A percentile compares a stretch with the other conserved stretches of the same genome.
phyloP scores from a whole-genome alignment of 2,888 invertebrate genomes.

The Ischnura elegans region DNA sequence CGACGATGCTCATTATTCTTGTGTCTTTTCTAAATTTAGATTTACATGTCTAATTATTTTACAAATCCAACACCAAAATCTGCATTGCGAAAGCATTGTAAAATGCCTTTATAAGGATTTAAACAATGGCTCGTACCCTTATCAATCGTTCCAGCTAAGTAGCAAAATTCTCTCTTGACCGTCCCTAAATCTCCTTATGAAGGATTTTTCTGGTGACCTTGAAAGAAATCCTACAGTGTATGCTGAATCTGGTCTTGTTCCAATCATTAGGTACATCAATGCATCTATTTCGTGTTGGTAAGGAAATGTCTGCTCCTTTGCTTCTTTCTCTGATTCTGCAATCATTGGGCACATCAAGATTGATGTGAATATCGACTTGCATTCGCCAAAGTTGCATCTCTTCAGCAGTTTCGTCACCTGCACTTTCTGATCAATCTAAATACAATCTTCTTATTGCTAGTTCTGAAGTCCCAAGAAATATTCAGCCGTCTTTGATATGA shows the following conservation, averaged over 20 bases:
- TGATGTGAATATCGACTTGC: neutral
- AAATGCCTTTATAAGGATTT: conserved; percentile 68
- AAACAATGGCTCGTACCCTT: conserved; percentile 71
- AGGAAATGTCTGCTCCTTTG: conserved; percentile 68
- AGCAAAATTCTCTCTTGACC: conserved; percentile 20
- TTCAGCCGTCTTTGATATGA: neutral
- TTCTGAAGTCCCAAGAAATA: neutral
- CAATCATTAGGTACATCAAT: conserved; percentile 73
- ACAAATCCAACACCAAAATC: conserved; percentile 75
- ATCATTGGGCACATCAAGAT: neutral
- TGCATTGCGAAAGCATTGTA: conserved; percentile 74
- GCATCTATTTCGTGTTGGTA: conserved; percentile 73
- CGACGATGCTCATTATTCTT: too few species aligned
- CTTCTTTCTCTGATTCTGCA: neutral
- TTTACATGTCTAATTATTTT: too few species aligned
- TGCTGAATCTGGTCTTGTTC: conserved; percentile 73
- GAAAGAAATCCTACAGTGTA: conserved; percentile 73
- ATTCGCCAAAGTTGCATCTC: neutral
- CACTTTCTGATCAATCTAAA: neutral
- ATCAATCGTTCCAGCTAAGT: conserved; percentile 71
- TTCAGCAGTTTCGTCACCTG: neutral
- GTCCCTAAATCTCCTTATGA: conserved; percentile 72
- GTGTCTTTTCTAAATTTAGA: too few species aligned
- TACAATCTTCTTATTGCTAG: neutral
- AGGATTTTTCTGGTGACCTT: conserved; percentile 72